Evolutionary conservation across 1,140 invertebrate genomes (phyloP).

Genomic region (Hesperophylax magnus): DNA sequence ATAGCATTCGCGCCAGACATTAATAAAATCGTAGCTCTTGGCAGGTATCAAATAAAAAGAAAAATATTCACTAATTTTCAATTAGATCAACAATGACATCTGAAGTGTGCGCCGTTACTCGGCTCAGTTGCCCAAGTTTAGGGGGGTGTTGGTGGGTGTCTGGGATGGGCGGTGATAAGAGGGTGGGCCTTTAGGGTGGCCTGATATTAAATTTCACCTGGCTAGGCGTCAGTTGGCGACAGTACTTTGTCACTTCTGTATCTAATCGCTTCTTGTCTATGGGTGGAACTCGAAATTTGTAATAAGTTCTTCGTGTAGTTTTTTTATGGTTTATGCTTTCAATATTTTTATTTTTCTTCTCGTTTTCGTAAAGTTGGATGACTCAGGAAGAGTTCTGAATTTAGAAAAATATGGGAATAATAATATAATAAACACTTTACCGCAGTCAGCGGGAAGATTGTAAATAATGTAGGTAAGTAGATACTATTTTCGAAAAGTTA

Average conservation of each 20-base stretch:
- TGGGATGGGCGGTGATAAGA: background rate
- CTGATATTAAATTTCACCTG: constrained; percentile 63
- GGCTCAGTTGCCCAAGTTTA: constrained; percentile 41
- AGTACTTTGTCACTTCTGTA: constrained; percentile 59
- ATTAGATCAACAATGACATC: constrained; percentile 33
- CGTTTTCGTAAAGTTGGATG: no score
- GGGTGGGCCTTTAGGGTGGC: background rate
- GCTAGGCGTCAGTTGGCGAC: constrained; percentile 58
- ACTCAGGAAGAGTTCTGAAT: no score
- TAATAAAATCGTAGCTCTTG: background rate
- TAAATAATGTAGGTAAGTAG: no score
- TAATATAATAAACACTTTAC: no score
- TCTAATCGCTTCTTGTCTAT: constrained; percentile 47
- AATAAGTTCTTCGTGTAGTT: no score
- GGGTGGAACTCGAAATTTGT: constrained; percentile 14
- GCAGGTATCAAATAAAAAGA: constrained; percentile 12
- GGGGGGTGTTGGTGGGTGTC: constrained; percentile 12
- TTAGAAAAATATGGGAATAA: no score
- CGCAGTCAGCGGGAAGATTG: no score
- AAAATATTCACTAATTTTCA: constrained; percentile 23
- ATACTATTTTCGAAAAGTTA: no score
- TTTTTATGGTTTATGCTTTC: no score
- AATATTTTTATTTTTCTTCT: no score
- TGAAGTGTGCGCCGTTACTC: constrained; percentile 18
- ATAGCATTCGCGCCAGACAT: background rate